A percentile compares a stretch with the other conserved stretches of the same genome.
These are phyloP conservation scores for Lepidurus apus DNA, from an alignment of 1,140 invertebrate species.

Conservation along the genomic window DNA sequence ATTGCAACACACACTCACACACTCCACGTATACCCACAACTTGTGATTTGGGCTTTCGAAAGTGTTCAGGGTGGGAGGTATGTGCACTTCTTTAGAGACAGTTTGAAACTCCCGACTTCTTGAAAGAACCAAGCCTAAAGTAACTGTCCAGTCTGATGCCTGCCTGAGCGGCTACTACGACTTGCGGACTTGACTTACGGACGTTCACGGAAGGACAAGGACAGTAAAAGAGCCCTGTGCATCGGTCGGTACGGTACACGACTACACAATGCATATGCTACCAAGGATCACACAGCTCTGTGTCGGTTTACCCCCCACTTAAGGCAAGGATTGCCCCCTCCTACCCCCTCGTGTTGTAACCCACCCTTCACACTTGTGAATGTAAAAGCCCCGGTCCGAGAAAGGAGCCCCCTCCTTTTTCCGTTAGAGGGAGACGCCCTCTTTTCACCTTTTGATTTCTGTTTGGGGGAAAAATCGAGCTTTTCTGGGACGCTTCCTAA, in stretches of 20 bases:
- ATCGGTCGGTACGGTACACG: slow-evolving; percentile 9
- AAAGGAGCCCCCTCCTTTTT: slow-evolving; percentile 2
- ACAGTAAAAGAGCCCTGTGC: background rate
- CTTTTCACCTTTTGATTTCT: background rate
- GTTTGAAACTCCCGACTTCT: no score
- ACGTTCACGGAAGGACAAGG: slow-evolving; percentile 17
- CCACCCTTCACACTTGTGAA: slow-evolving; percentile 7
- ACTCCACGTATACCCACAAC: no score
- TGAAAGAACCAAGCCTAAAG: background rate
- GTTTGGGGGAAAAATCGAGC: background rate
- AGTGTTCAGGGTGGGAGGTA: no score
- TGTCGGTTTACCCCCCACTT: background rate
- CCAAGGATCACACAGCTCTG: background rate
- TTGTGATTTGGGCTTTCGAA: no score
- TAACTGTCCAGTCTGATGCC: slow-evolving; percentile 4
- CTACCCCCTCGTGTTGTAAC: background rate
- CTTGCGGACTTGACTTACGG: slow-evolving; percentile 6
- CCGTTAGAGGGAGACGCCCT: background rate
- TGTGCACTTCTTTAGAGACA: no score
- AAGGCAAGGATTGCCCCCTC: background rate
- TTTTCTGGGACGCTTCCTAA: background rate
- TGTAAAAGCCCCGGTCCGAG: background rate
- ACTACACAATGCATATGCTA: slow-evolving; percentile 7
- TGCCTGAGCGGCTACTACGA: slow-evolving; percentile 2
- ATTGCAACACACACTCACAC: no score